These are phyloP conservation scores for Vanacampus margaritifer DNA, from an alignment of 2,113 vertebrate genomes.

Conservation along the genomic window DNA sequence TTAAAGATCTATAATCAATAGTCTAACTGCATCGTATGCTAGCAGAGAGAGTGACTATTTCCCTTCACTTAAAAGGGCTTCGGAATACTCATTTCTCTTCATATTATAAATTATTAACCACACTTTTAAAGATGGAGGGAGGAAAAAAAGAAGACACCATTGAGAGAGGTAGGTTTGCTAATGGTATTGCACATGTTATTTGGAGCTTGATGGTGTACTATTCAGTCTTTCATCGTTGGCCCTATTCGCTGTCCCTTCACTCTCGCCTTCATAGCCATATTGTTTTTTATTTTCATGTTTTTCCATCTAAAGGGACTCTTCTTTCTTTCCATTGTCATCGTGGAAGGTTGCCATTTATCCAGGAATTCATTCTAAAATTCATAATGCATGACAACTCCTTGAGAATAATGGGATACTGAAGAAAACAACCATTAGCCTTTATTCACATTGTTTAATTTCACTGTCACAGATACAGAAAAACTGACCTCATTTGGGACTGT, in stretches of 20 bases:
- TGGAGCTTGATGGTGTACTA: not conserved
- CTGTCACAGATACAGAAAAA: constrained; percentile 22
- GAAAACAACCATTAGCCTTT: not conserved
- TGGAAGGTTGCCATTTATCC: constrained; percentile 11
- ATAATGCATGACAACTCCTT: not conserved
- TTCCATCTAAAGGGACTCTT: constrained; percentile 5
- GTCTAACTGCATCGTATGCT: constrained; percentile 32
- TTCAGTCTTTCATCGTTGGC: constrained; percentile 17
- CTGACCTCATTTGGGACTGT: constrained; percentile 26
- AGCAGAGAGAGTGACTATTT: constrained; percentile 25
- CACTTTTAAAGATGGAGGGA: constrained; percentile 27
- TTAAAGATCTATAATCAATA: constrained; percentile 62
- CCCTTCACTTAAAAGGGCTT: constrained; percentile 32
- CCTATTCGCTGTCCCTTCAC: not conserved
- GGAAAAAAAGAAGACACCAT: constrained; percentile 6
- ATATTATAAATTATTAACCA: constrained; percentile 54
- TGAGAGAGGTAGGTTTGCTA: constrained; percentile 17
- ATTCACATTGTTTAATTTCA: not conserved
- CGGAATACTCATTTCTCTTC: constrained; percentile 30
- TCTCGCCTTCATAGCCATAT: constrained; percentile 8
- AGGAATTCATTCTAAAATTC: constrained; percentile 30
- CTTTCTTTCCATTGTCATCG: constrained; percentile 6
- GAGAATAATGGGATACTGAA: constrained; percentile 20
- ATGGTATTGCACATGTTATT: constrained; percentile 37
- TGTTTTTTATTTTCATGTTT: not conserved